phyloP scores from a whole-genome alignment of 2,113 vertebrate species.

The Ammodytes dubius region DNA sequence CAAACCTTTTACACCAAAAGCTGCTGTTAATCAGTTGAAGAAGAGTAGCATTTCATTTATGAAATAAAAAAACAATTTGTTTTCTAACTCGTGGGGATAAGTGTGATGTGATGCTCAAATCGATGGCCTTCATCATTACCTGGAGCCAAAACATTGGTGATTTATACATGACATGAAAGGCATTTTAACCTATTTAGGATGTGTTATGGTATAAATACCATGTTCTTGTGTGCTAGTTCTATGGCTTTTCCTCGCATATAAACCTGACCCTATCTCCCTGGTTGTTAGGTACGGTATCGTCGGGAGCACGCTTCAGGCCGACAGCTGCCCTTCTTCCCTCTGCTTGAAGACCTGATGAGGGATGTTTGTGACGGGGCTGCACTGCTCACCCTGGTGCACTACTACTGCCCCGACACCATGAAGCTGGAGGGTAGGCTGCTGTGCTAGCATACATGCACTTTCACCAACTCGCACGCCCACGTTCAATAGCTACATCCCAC shows the following conservation, averaged over 20 bases:
- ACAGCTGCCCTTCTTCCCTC: slow-evolving; percentile 90
- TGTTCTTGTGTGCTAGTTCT: not conserved
- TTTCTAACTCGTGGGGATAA: slow-evolving; percentile 59
- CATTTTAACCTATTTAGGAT: slow-evolving; percentile 40
- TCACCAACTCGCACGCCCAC: not conserved
- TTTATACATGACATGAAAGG: slow-evolving; percentile 23
- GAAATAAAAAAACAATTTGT: not conserved
- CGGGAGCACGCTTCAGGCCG: slow-evolving; percentile 92
- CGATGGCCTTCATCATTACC: not conserved
- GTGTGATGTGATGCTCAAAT: slow-evolving; percentile 42
- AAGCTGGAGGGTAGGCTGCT: slow-evolving; percentile 91
- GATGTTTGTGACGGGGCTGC: slow-evolving; percentile 93
- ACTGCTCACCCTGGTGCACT: slow-evolving; percentile 93
- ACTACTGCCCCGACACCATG: slow-evolving; percentile 95
- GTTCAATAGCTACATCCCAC: not conserved
- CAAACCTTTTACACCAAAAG: not conserved
- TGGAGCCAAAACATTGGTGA: slow-evolving; percentile 24
- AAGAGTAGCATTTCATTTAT: not conserved
- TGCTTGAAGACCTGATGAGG: slow-evolving; percentile 95
- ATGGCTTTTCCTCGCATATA: not conserved
- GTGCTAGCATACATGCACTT: not conserved
- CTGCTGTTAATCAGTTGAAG: slow-evolving; percentile 23
- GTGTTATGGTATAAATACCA: slow-evolving; percentile 22
- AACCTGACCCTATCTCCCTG: slow-evolving; percentile 42
- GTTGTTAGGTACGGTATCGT: slow-evolving; percentile 93